phyloP scores from a whole-genome alignment of 64 coral and sea anemone species.

The Catalaphyllia jardinei region DNA sequence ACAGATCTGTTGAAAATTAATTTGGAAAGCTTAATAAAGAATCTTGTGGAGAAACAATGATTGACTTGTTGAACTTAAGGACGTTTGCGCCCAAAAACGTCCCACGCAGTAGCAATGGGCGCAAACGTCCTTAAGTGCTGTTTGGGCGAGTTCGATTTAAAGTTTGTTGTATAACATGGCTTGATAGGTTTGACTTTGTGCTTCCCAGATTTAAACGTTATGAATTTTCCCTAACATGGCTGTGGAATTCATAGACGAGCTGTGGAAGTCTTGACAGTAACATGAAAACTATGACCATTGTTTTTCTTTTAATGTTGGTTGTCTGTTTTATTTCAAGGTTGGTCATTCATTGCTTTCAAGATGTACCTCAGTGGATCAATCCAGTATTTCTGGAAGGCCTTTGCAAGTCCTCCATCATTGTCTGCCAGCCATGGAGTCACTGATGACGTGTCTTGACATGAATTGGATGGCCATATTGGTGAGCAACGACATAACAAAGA shows the following conservation, averaged over 20 bases:
- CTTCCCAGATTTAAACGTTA: too few relatives aligned
- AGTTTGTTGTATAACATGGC: too few relatives aligned
- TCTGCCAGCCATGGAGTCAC: constrained; percentile 84
- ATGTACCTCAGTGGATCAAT: constrained; percentile 11
- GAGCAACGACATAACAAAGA: neutral
- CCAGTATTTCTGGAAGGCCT: neutral
- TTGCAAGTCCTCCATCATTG: constrained; percentile 71
- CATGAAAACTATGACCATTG: too few relatives aligned
- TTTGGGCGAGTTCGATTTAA: too few relatives aligned
- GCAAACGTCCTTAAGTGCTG: too few relatives aligned
- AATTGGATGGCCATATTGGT: constrained; percentile 97
- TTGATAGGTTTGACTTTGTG: too few relatives aligned
- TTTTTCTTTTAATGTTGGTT: neutral
- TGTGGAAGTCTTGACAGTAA: too few relatives aligned
- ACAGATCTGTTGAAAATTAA: neutral
- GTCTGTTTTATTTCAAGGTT: constrained; percentile 42
- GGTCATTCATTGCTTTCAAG: constrained; percentile 81
- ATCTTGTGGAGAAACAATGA: neutral
- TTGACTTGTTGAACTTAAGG: neutral
- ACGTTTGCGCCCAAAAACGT: too few relatives aligned
- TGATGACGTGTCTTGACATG: constrained; percentile 98
- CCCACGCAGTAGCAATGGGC: too few relatives aligned
- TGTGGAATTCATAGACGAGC: too few relatives aligned
- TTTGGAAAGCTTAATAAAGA: neutral
- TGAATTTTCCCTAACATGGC: too few relatives aligned